These are phyloP conservation scores for Drosophila diplacantha DNA, from an alignment of 2,888 invertebrate genomes.

Conservation along the genomic window DNA sequence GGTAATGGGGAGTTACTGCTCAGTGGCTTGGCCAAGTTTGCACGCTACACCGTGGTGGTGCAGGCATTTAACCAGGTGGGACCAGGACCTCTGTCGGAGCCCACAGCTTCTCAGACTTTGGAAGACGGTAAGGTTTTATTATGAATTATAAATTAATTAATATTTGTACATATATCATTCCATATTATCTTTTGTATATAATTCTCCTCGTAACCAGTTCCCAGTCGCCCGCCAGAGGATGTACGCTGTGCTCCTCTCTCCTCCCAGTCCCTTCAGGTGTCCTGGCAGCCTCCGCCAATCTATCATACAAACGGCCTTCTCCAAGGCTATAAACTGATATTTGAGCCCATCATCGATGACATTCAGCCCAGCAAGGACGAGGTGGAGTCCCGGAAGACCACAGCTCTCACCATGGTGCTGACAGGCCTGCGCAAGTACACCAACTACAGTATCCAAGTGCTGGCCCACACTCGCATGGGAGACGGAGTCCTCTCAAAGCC, in stretches of 20 bases:
- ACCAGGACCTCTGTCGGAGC: slow-evolving; percentile 84
- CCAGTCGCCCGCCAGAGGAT: slow-evolving; percentile 87
- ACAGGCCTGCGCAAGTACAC: slow-evolving; percentile 86
- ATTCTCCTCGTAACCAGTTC: slow-evolving; percentile 79
- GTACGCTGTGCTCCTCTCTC: slow-evolving; percentile 86
- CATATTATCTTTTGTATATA: background rate
- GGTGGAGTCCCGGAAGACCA: slow-evolving; percentile 82
- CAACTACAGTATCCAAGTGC: slow-evolving; percentile 88
- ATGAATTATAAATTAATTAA: background rate
- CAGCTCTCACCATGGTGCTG: slow-evolving; percentile 84
- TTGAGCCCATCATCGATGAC: slow-evolving; percentile 83
- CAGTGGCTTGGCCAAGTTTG: slow-evolving; percentile 82
- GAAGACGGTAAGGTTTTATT: slow-evolving; percentile 82
- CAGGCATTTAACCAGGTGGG: slow-evolving; percentile 88
- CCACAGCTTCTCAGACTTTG: slow-evolving; percentile 83
- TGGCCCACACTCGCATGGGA: slow-evolving; percentile 88
- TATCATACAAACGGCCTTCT: slow-evolving; percentile 86
- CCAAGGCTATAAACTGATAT: slow-evolving; percentile 86
- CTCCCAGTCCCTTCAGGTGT: slow-evolving; percentile 86
- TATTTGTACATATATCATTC: background rate
- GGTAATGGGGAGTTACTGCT: slow-evolving; percentile 83
- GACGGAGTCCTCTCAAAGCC: slow-evolving; percentile 85
- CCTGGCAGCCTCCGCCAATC: slow-evolving; percentile 88
- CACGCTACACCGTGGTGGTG: slow-evolving; percentile 83
- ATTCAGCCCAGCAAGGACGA: slow-evolving; percentile 79